Evolutionary conservation across 2,113 vertebrate genomes (phyloP).

Genomic region (Larimichthys polyactis): DNA sequence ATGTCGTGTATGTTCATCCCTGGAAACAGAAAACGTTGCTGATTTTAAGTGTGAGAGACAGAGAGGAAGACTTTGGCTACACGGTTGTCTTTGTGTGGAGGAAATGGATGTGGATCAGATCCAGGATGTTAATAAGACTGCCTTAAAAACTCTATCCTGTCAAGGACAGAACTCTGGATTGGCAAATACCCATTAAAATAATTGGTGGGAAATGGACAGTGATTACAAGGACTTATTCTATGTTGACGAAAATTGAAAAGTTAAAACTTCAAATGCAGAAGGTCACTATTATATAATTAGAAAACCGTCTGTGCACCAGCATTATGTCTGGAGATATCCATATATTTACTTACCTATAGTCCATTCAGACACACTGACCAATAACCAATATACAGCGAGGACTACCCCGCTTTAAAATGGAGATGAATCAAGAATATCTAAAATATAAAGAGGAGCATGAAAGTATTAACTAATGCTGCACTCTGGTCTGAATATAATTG

Average conservation of each 20-base stretch:
- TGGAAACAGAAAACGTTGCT: neutral
- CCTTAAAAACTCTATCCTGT: neutral
- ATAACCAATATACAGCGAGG: too few species aligned
- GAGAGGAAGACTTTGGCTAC: neutral
- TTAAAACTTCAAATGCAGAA: neutral
- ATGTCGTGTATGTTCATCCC: neutral
- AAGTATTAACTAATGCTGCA: neutral
- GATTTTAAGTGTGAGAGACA: neutral
- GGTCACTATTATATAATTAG: neutral
- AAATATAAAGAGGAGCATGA: neutral
- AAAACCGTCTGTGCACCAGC: neutral
- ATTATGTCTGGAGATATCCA: neutral
- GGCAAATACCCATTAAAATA: conserved; percentile 9
- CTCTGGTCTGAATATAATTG: neutral
- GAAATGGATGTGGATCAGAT: conserved; percentile 7
- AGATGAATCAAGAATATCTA: neutral
- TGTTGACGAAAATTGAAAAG: neutral
- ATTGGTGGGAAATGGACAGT: neutral
- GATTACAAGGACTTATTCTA: conserved; percentile 12
- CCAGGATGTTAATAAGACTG: conserved; percentile 11
- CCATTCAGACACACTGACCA: neutral
- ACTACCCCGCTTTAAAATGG: neutral
- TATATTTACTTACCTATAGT: neutral
- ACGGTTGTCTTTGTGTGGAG: neutral
- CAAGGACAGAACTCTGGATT: conserved; percentile 9